Conservation (phyloP, 2,113 vertebrate species). For the Oxyura jamaicensis region DNA sequence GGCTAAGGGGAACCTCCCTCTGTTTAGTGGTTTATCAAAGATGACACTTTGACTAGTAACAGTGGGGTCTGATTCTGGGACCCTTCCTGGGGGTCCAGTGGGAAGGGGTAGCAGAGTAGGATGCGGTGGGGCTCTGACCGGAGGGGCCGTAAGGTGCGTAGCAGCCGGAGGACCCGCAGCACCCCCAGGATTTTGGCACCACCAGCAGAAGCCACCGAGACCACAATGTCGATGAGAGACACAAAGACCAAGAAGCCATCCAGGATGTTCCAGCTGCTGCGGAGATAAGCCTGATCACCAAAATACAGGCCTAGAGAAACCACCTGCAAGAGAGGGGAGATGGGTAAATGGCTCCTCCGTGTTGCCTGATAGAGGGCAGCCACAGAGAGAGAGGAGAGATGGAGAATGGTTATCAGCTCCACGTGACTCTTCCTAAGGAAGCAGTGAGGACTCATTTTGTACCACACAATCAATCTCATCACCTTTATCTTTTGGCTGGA, state of each 20-base stretch:
- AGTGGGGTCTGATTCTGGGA: background rate
- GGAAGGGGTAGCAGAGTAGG: background rate
- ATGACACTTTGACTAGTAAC: background rate
- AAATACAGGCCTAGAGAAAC: constrained; percentile 94
- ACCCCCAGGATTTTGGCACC: constrained; percentile 97
- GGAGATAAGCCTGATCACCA: constrained; percentile 92
- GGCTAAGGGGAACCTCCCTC: background rate
- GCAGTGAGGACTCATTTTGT: background rate
- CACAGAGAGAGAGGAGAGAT: background rate
- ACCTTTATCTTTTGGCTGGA: background rate
- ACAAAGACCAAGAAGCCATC: constrained; percentile 98
- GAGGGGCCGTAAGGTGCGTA: constrained; percentile 94
- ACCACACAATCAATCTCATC: background rate
- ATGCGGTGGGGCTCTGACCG: constrained; percentile 74
- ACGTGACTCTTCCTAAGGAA: background rate
- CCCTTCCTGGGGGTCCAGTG: background rate
- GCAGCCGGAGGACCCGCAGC: constrained; percentile 90
- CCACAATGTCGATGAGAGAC: constrained; percentile 96
- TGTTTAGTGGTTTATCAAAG: background rate
- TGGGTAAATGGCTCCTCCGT: background rate
- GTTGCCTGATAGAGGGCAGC: background rate
- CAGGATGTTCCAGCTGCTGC: constrained; percentile 97
- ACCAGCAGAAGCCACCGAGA: constrained; percentile 92
- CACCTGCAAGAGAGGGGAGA: constrained; percentile 79
- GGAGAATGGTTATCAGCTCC: background rate